Conservation (phyloP, 2,888 invertebrate species). For the Phyllotreta cruciferae region DNA sequence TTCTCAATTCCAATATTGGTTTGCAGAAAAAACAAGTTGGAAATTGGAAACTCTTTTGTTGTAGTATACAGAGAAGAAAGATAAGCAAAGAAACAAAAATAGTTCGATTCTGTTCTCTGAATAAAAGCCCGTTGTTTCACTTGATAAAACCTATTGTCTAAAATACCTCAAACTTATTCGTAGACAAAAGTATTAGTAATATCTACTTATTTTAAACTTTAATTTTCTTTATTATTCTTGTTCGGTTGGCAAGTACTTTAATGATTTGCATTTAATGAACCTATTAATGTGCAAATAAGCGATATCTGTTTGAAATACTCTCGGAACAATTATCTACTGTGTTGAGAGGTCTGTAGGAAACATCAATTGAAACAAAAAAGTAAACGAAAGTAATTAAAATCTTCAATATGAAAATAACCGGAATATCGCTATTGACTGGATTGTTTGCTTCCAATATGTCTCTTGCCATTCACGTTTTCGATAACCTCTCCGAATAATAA, state of each 20-base stretch:
- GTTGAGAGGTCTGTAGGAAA: too few species aligned
- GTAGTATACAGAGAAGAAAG: constrained; percentile 8
- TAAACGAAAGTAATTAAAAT: too few species aligned
- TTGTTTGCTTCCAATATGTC: neutral
- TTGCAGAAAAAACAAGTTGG: constrained; percentile 4
- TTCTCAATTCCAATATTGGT: too few species aligned
- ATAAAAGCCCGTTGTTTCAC: constrained; percentile 15
- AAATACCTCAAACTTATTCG: constrained; percentile 9
- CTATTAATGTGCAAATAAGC: too few species aligned
- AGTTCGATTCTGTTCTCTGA: constrained; percentile 7
- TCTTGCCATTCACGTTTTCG: neutral
- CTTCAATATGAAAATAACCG: too few species aligned
- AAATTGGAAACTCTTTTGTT: constrained; percentile 15
- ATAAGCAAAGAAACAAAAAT: constrained; percentile 14
- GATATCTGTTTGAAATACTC: too few species aligned
- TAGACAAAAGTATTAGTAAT: neutral
- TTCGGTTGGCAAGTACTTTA: too few species aligned
- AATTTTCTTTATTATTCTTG: too few species aligned
- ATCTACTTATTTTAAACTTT: neutral
- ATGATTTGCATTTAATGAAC: too few species aligned
- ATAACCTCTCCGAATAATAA: neutral
- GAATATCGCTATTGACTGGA: neutral
- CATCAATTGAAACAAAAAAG: too few species aligned
- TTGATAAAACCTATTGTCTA: constrained; percentile 13
- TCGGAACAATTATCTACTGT: too few species aligned